Base-by-base conservation (phyloP, 2,888 invertebrate species). In the Erynnis tages region DNA sequence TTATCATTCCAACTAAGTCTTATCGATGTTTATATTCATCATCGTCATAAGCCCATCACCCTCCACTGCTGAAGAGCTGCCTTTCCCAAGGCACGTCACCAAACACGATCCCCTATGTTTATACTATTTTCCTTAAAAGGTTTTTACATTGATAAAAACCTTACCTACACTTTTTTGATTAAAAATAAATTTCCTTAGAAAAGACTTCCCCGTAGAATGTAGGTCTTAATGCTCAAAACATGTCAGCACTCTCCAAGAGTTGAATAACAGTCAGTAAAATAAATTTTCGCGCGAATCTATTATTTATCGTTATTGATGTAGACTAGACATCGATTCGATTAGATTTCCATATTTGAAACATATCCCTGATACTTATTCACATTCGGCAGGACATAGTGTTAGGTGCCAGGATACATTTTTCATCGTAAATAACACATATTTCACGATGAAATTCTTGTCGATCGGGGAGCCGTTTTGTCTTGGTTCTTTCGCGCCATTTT, bases 351-450 rank as follows among this genome's bases (percentile, higher is more conserved):
- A 43, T 41, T 27, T 19, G 14, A 16, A 41, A 41, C 41, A 40
- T 40, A 40, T 49, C 40, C 23, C n/a, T 2, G 14, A 48, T 35
- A 54, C 46, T 57, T 57, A 46, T 40, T 53, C 55, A 56, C 49
- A 49, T 54, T 47, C 17, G 30, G 55, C 21, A 73, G 68, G 34
- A 74, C 71, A 77, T 79, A 71, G 71, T 70, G 71, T 73, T 77
- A 72, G 76, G 77, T 73, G 66, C 61, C 66, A 2, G 68, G 76
- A 77, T 72, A 73, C 73, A 79, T 81, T 73, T 77, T 73, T 80
- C 79, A 75, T 72, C 66, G 71, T 72, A 79, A 79, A 83, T 81
- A 80, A 77, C 77, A 74, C 76, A 79, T 82, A 80, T 81, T 79
- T 83, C 73, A 77, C 71, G 72, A 77, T 76, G 71, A 82, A 82